Percentiles rank a stretch among this genome's conserved stretches.
These are phyloP conservation scores for Camponotus vicinus DNA, from an alignment of 1,140 invertebrate species.

Conservation along the genomic window DNA sequence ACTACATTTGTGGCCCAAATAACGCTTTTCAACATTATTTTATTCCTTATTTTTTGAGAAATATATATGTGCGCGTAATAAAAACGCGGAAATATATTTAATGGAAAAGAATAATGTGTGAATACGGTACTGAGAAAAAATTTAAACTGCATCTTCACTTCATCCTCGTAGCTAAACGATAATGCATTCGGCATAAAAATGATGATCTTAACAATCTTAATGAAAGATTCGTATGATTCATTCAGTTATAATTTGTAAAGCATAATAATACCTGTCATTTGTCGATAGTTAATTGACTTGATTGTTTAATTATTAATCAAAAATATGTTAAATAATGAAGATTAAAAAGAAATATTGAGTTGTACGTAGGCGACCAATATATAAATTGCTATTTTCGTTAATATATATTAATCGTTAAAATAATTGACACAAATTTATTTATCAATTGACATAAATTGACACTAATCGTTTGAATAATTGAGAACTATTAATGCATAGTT, in stretches of 20 bases:
- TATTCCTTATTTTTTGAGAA: constrained; percentile 11
- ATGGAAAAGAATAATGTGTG: constrained; percentile 18
- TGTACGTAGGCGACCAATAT: too few relatives aligned
- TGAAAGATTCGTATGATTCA: neutral
- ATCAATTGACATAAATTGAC: too few relatives aligned
- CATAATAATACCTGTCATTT: too few relatives aligned
- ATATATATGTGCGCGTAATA: constrained; percentile 11
- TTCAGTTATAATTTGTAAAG: neutral
- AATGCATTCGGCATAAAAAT: neutral
- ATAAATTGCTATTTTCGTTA: too few relatives aligned
- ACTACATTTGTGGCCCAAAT: constrained; percentile 2
- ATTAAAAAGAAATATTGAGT: too few relatives aligned
- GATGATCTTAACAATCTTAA: neutral
- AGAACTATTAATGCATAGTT: neutral
- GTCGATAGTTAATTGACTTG: neutral
- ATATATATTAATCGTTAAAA: too few relatives aligned
- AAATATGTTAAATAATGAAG: neutral
- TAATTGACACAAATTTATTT: too few relatives aligned
- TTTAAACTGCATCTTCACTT: neutral
- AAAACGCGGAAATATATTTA: constrained; percentile 26
- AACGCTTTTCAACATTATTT: constrained; percentile 6
- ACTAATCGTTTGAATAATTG: too few relatives aligned
- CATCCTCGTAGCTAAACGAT: neutral
- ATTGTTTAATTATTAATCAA: too few relatives aligned
- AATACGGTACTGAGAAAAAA: neutral